Base-by-base conservation (phyloP, 2,113 vertebrate genomes). In the Gallinago jamesoni region DNA sequence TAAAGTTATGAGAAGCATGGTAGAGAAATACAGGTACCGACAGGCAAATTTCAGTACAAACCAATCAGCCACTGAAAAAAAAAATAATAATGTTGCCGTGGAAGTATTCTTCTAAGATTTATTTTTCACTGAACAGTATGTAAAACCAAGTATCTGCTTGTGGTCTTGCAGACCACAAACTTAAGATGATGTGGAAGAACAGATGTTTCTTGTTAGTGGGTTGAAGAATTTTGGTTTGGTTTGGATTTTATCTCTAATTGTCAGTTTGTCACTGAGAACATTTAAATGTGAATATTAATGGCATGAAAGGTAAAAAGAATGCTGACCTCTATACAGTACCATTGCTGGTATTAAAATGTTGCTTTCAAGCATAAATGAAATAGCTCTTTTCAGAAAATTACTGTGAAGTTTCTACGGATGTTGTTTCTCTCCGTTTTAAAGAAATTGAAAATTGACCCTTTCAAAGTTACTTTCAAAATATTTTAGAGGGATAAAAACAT, bases 361-460 rank as follows among this genome's bases (percentile, higher is more conserved):
- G 55, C 93, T 97, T 93, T 95, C 63, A 84, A 91, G 72, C 39
- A 76, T 76, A 95, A 96, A 87, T 59, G 8, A 92, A 94, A 87
- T 76, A 77, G 87, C 80, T 89, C 55, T 86, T 87, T 67, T 52
- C 76, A 93, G 79, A 94, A 95, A 87, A 93, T 95, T 83, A 69
- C 11, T 80, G 33, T 92, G 80, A 93, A 37, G 23, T 50, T 77
- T 47, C 24, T 78, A 15, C 72, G 84, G 47, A 74, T 84, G 28
- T 45, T 78, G 57, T 82, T 45, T 64, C 20, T 82, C 37, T 48
- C 20, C 2, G n/a, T 91, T 93, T 86, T 57, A 94, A 76, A 67
- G 50, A 84, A 80, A 68, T 75, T 76, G 50, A 93, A 37, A 88
- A 77, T 20, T 72, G 39, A 60, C 43, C 4, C 1, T 59, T 94